Conservation (phyloP, 64 coral and sea anemone genomes). For the Platygyra sinensis region DNA sequence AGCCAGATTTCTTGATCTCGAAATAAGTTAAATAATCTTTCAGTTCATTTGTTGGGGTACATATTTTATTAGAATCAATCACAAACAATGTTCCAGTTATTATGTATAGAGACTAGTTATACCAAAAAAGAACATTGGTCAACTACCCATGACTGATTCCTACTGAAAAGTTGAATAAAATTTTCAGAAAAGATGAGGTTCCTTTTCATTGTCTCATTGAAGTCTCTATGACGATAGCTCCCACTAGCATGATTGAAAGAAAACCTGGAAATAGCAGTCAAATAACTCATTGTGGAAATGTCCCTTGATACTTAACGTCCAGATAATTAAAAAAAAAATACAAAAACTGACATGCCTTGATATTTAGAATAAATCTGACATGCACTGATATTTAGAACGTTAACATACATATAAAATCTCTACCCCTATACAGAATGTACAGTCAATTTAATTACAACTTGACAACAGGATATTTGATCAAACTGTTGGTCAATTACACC, state of each 20-base stretch:
- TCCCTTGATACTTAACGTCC: no score
- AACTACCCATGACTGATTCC: background rate
- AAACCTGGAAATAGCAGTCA: no score
- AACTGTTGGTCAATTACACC: background rate
- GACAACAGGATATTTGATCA: background rate
- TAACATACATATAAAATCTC: no score
- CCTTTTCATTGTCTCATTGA: conserved; percentile 6
- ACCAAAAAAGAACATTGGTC: conserved; percentile 16
- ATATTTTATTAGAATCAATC: conserved; percentile 15
- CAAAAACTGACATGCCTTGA: background rate
- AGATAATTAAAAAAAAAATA: background rate
- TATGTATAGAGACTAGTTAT: conserved; percentile 20
- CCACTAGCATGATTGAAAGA: background rate
- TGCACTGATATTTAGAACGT: no score
- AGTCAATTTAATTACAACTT: conserved; percentile 11
- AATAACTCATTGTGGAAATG: background rate
- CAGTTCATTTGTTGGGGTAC: background rate
- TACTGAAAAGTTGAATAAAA: conserved; percentile 20
- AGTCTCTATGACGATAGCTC: conserved; percentile 20
- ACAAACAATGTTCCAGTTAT: conserved; percentile 23
- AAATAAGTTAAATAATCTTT: conserved; percentile 13
- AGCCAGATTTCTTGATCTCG: conserved; percentile 12
- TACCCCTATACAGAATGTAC: background rate
- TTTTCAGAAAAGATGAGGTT: background rate
- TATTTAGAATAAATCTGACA: no score